These are phyloP conservation scores for Drosophila kikkawai DNA, from an alignment of 1,140 invertebrate genomes.

Conservation along the genomic window DNA sequence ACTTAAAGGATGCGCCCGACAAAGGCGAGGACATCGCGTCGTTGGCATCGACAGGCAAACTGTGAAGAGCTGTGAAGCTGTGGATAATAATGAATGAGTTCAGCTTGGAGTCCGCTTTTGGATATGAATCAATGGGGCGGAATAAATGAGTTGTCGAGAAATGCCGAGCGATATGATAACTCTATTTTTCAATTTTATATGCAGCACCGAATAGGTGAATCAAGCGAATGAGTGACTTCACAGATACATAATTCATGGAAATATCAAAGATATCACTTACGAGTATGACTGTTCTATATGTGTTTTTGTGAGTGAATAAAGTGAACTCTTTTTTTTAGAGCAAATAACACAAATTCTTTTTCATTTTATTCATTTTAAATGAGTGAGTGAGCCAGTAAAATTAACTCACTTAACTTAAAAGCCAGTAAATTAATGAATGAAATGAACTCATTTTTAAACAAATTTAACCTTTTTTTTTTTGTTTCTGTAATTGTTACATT, in stretches of 20 bases:
- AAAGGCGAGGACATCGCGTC: conserved; percentile 38
- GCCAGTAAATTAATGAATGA: too few relatives aligned
- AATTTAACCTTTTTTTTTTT: background rate
- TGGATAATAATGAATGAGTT: conserved; percentile 45
- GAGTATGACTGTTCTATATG: background rate
- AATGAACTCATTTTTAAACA: background rate
- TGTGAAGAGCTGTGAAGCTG: conserved; percentile 8
- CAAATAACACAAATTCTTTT: background rate
- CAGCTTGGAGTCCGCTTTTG: conserved; percentile 9
- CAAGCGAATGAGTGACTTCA: background rate
- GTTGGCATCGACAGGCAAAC: conserved; percentile 8
- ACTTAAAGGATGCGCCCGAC: conserved; percentile 48
- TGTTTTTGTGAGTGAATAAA: background rate
- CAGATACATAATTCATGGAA: background rate
- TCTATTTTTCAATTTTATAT: conserved; percentile 2
- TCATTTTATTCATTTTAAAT: too few relatives aligned
- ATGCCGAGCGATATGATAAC: conserved; percentile 8
- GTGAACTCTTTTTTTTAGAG: background rate
- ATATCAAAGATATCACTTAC: background rate
- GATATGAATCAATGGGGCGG: conserved; percentile 33
- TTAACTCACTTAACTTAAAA: too few relatives aligned
- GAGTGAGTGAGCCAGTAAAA: too few relatives aligned
- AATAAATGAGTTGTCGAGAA: conserved; percentile 34
- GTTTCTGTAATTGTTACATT: background rate
- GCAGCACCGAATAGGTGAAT: background rate